Conservation (phyloP, 2,888 invertebrate species). For the Adineta ricciae region DNA sequence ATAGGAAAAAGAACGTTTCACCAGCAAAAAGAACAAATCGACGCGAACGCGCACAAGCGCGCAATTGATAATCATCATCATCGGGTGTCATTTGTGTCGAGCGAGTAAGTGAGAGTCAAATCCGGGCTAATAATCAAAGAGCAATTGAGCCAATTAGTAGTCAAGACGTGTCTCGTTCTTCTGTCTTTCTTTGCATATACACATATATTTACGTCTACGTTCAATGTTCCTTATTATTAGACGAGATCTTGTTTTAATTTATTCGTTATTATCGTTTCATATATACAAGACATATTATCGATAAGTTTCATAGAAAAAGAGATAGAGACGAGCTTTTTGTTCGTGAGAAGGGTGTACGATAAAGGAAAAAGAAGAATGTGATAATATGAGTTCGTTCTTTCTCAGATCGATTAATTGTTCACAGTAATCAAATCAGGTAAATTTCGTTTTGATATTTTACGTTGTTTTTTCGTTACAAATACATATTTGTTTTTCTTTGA, state of each 20-base stretch:
- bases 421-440: not conserved
- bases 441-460: not conserved
- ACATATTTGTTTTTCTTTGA: not conserved
- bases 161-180: not conserved
- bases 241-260: too few species aligned
- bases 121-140: not conserved
- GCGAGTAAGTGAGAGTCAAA: not conserved
- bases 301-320: too few species aligned
- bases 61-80: not conserved
- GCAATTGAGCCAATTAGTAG: not conserved
- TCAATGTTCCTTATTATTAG: not conserved
- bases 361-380: not conserved
- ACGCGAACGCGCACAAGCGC: not conserved
- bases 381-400: not conserved
- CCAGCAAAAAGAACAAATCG: not conserved
- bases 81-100: not conserved
- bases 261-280: too few species aligned
- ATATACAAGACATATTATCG: too few species aligned
- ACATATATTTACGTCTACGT: not conserved
- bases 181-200: not conserved
- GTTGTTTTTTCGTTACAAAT: too few species aligned
- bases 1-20: not conserved
- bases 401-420: not conserved
- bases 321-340: not conserved
- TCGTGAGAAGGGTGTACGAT: too few species aligned